phyloP scores from a whole-genome alignment of 1,140 invertebrate genomes.

The Hylaeus anthracinus region DNA sequence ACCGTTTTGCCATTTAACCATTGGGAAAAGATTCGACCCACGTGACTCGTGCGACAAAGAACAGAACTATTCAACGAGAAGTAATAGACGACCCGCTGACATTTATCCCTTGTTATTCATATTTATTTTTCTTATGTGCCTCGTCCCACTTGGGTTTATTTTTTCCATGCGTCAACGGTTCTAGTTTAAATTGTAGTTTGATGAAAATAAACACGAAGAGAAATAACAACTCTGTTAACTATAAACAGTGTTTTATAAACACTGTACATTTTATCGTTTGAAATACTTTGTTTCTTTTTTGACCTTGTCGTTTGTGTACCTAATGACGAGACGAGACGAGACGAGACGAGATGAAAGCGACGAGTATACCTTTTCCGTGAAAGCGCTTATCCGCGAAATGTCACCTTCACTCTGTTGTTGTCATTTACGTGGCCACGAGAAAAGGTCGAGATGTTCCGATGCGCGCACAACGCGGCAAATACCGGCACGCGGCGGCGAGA shows the following conservation, averaged over 20 bases:
- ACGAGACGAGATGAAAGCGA: no score
- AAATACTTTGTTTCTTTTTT: no score
- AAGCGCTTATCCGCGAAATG: slow-evolving; percentile 21
- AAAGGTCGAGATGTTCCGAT: slow-evolving; percentile 28
- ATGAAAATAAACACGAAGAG: no score
- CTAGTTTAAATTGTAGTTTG: background rate
- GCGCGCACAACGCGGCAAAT: slow-evolving; percentile 42
- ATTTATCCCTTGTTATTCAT: slow-evolving; percentile 46
- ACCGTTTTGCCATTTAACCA: no score
- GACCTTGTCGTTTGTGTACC: no score
- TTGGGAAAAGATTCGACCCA: background rate
- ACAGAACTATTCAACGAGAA: slow-evolving; percentile 10
- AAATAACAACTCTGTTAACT: no score
- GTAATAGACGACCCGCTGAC: slow-evolving; percentile 35
- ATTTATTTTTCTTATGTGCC: slow-evolving; percentile 33
- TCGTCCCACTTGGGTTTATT: slow-evolving; percentile 22
- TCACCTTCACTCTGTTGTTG: slow-evolving; percentile 5
- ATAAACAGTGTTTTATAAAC: no score
- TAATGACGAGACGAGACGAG: no score
- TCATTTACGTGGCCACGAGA: background rate
- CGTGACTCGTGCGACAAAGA: background rate
- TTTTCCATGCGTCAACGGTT: slow-evolving; percentile 9
- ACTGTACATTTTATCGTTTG: no score
- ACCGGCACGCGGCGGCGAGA: background rate
- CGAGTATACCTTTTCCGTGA: no score